Evolutionary conservation across 2,797 vertebrate genomes (phyloP).

Genomic region (Acomys russatus): DNA sequence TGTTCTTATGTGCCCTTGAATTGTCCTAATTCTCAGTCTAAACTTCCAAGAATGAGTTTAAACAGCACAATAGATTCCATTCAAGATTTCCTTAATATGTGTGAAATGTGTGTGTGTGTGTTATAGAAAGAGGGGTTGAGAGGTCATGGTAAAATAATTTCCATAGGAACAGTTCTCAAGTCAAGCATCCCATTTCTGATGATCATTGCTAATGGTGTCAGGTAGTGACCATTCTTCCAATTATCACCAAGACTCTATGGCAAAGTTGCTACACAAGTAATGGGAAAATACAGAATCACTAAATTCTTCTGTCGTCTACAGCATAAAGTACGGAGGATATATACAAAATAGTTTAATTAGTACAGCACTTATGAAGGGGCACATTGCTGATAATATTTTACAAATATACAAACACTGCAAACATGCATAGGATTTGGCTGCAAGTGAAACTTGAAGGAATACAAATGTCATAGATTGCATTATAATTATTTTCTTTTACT

Average conservation of each 20-base stretch:
- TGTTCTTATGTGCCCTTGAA: conserved; percentile 19
- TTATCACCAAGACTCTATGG: neutral
- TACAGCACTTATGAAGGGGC: conserved; percentile 21
- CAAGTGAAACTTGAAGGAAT: neutral
- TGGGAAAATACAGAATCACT: neutral
- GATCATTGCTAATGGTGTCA: neutral
- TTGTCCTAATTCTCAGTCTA: conserved; percentile 1
- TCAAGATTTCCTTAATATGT: neutral
- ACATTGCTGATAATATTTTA: neutral
- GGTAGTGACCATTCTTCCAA: neutral
- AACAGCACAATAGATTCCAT: neutral
- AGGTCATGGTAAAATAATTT: neutral
- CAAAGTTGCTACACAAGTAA: neutral
- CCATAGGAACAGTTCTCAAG: neutral
- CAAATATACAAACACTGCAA: conserved; percentile 37
- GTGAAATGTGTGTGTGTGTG: neutral
- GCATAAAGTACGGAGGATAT: neutral
- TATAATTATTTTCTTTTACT: neutral
- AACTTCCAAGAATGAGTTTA: conserved; percentile 7
- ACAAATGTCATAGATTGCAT: neutral
- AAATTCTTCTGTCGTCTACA: neutral
- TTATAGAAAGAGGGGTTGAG: neutral
- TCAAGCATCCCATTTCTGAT: neutral
- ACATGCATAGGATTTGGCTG: conserved; percentile 12
- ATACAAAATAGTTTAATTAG: neutral